Conservation (phyloP, 2,113 vertebrate species). For the Brachirus orientalis region DNA sequence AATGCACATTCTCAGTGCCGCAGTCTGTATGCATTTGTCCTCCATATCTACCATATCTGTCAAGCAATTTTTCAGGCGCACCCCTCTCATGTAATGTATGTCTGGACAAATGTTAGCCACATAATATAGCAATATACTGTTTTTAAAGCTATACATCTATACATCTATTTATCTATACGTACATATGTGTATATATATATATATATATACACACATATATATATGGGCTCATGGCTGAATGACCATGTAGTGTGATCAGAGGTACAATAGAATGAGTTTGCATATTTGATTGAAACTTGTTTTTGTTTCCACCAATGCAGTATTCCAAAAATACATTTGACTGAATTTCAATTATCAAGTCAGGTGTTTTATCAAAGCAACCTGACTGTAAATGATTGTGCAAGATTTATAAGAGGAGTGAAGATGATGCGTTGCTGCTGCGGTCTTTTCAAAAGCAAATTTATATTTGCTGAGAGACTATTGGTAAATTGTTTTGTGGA, state of each 20-base stretch:
- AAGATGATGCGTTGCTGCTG: slow-evolving; percentile 24
- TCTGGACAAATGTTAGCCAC: slow-evolving; percentile 28
- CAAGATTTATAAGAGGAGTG: slow-evolving; percentile 44
- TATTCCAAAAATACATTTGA: slow-evolving; percentile 30
- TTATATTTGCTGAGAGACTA: slow-evolving; percentile 49
- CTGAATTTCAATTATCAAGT: slow-evolving; percentile 43
- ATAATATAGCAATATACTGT: slow-evolving; percentile 4
- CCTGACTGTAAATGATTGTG: slow-evolving; percentile 42
- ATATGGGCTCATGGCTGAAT: too few species aligned
- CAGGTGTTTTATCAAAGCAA: slow-evolving; percentile 24
- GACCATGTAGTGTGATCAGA: neutral
- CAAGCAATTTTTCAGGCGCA: slow-evolving; percentile 39
- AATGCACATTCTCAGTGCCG: slow-evolving; percentile 35
- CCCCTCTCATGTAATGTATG: slow-evolving; percentile 9
- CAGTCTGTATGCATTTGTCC: slow-evolving; percentile 48
- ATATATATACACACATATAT: too few species aligned
- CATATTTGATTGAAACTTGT: slow-evolving; percentile 24
- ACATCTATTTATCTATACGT: slow-evolving; percentile 12
- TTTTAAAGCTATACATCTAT: slow-evolving; percentile 22
- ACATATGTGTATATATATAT: slow-evolving; percentile 6
- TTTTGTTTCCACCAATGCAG: neutral
- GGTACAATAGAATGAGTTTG: neutral
- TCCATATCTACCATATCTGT: slow-evolving; percentile 17
- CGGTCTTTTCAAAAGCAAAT: slow-evolving; percentile 46
- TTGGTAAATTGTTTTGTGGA: slow-evolving; percentile 71